Evolutionary conservation across 1,140 invertebrate genomes (phyloP).

Genomic region (Bombus sibiricus): DNA sequence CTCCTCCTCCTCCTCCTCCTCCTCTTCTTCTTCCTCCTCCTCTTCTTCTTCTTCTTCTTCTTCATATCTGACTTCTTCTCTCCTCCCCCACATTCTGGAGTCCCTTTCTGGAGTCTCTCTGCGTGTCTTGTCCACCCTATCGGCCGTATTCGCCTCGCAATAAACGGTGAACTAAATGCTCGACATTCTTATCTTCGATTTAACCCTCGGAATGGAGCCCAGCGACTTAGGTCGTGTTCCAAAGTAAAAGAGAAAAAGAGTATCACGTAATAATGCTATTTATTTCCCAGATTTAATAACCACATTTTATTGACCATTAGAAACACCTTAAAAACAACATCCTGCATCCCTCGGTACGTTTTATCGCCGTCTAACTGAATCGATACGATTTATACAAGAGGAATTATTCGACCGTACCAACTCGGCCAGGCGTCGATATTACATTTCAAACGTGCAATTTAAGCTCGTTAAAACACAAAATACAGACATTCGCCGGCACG

Average conservation of each 20-base stretch:
- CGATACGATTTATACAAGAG: constrained; percentile 7
- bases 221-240: not conserved
- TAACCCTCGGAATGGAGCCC: not conserved
- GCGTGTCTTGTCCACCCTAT: constrained; percentile 42
- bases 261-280: not conserved
- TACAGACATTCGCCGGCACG: constrained; percentile 15
- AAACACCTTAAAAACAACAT: not conserved
- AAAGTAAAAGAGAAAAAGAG: not conserved
- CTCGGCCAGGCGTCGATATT: not conserved
- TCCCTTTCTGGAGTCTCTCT: constrained; percentile 37
- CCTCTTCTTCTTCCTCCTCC: constrained; percentile 30
- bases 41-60: constrained; percentile 39
- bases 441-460: constrained; percentile 26
- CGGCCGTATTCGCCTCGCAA: constrained; percentile 35
- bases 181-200: constrained; percentile 36
- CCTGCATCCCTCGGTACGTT: not conserved
- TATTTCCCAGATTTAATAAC: not conserved
- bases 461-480: constrained; percentile 17
- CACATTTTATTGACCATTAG: not conserved
- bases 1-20: constrained; percentile 35
- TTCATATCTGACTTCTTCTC: constrained; percentile 47
- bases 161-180: constrained; percentile 43
- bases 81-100: constrained; percentile 43
- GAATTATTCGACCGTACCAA: constrained; percentile 15
- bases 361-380: not conserved